Evolutionary conservation across 2,797 vertebrate genomes (phyloP).

Genomic region (Rhynchonycteris naso): DNA sequence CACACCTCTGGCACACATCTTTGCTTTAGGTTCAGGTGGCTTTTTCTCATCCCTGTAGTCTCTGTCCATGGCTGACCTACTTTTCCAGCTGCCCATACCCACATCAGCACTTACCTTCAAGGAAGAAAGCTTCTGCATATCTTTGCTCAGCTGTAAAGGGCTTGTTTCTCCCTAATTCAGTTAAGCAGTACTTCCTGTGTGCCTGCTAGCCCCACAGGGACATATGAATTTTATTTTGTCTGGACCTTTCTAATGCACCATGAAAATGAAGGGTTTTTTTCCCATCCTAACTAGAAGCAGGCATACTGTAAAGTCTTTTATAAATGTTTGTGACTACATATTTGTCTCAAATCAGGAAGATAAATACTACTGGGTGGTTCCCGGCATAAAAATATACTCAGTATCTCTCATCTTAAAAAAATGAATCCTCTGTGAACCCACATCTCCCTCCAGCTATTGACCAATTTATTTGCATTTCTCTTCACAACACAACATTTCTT

Average conservation of each 20-base stretch:
- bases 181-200: conserved; percentile 48
- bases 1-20: not conserved
- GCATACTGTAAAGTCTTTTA: not conserved
- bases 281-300: conserved; percentile 59
- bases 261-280: conserved; percentile 64
- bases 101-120: not conserved
- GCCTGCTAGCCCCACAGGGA: not conserved
- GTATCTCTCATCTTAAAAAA: conserved; percentile 11
- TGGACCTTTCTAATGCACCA: conserved; percentile 53
- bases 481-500: not conserved
- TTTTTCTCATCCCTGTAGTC: not conserved
- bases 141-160: conserved; percentile 7
- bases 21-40: not conserved
- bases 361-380: conserved; percentile 26
- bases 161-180: conserved; percentile 50
- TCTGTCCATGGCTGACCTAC: not conserved
- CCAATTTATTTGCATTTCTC: conserved; percentile 23
- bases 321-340: conserved; percentile 27
- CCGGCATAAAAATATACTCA: conserved; percentile 28
- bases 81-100: not conserved
- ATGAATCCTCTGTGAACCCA: not conserved
- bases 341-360: conserved; percentile 48
- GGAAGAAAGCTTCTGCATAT: not conserved
- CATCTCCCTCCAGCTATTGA: conserved; percentile 13
- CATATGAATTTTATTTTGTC: conserved; percentile 61